These are phyloP conservation scores for Epizoanthus illoricatus DNA, from an alignment of 92 coral and sea anemone genomes.

Conservation along the genomic window DNA sequence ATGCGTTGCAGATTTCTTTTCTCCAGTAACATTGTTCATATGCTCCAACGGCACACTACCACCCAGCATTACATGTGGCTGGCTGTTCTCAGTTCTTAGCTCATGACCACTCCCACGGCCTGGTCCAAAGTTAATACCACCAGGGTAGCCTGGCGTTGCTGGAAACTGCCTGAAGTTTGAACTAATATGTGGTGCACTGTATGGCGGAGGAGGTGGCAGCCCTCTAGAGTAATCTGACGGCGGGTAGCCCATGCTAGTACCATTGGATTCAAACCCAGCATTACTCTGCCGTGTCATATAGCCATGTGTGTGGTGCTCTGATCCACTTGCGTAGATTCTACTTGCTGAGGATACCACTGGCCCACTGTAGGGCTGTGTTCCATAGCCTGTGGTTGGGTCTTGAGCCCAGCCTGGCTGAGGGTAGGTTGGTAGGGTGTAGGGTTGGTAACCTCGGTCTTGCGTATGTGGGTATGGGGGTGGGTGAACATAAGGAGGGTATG, in stretches of 20 bases:
- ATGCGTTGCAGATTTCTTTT: slow-evolving; percentile 47
- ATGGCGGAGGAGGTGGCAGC: slow-evolving; percentile 80
- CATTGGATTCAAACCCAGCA: slow-evolving; percentile 49
- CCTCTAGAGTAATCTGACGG: slow-evolving; percentile 51
- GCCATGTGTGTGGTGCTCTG: slow-evolving; percentile 54
- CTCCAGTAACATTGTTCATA: slow-evolving; percentile 27
- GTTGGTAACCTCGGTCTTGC: slow-evolving; percentile 13
- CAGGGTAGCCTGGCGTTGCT: background rate
- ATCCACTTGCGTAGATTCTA: slow-evolving; percentile 50
- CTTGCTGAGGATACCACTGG: slow-evolving; percentile 51
- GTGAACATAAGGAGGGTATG: slow-evolving; percentile 23
- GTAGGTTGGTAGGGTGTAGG: background rate
- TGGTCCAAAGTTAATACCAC: background rate
- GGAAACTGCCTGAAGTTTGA: slow-evolving; percentile 19
- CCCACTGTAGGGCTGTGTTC: slow-evolving; percentile 44
- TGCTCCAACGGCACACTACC: slow-evolving; percentile 7
- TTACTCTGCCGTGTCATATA: slow-evolving; percentile 70
- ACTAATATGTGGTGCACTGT: slow-evolving; percentile 34
- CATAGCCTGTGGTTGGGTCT: slow-evolving; percentile 44
- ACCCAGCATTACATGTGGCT: background rate
- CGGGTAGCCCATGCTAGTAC: slow-evolving; percentile 40
- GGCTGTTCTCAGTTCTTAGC: slow-evolving; percentile 12
- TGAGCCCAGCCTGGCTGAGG: slow-evolving; percentile 65
- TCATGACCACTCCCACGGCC: slow-evolving; percentile 16
- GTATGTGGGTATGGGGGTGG: slow-evolving; percentile 30